Percentiles rank a stretch among this genome's conserved stretches.
phyloP scores from a whole-genome alignment of 2,797 vertebrate genomes.

The Myiotriccus ornatus region DNA sequence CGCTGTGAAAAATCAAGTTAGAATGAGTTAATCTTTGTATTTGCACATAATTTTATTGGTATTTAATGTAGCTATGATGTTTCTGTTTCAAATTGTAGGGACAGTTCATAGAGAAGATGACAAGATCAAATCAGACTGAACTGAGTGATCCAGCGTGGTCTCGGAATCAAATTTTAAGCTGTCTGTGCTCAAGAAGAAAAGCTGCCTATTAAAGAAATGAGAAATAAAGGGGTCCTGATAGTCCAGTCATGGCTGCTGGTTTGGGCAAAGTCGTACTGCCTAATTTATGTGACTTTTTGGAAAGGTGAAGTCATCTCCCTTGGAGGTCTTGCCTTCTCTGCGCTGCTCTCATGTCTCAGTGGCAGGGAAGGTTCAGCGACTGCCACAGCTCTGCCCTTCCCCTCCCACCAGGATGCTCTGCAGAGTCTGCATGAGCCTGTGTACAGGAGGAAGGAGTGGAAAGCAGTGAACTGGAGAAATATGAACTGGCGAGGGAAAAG shows the following conservation, averaged over 20 bases:
- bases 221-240: background rate
- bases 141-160: background rate
- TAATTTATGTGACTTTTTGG: background rate
- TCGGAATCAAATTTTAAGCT: background rate
- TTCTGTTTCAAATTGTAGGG: background rate
- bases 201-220: background rate
- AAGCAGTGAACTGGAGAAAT: conserved; percentile 29
- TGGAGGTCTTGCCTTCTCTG: background rate
- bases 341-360: background rate
- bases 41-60: conserved; percentile 42
- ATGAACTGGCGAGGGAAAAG: background rate
- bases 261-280: background rate
- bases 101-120: background rate
- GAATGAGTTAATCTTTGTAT: conserved; percentile 46
- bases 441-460: background rate
- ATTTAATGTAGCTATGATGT: conserved; percentile 30
- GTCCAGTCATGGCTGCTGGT: background rate
- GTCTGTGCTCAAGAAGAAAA: background rate
- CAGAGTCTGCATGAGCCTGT: background rate
- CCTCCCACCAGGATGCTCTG: background rate
- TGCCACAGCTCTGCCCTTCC: background rate
- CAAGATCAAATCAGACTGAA: conserved; percentile 17
- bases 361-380: background rate
- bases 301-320: background rate
- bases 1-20: conserved; percentile 46